Conservation (phyloP, 2,888 invertebrate genomes). For the Rotaria magnacalcarata region DNA sequence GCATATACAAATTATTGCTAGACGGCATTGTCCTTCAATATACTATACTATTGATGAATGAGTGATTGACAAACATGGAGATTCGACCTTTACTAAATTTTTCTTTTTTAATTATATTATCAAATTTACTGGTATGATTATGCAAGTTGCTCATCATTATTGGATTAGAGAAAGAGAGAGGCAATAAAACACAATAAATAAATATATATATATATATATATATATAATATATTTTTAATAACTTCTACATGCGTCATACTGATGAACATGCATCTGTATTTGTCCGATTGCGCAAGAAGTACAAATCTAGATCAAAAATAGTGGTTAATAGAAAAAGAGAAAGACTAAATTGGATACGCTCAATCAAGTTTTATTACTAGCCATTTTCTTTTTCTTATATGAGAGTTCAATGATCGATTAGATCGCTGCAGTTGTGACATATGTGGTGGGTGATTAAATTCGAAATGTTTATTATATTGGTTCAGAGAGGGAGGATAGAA, state of each 20-base stretch:
- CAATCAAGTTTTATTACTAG: slow-evolving; percentile 1
- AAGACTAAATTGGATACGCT: slow-evolving; percentile 1
- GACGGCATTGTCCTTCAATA: neutral
- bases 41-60: neutral
- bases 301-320: neutral
- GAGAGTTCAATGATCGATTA: slow-evolving; percentile 9
- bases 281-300: neutral
- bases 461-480: neutral
- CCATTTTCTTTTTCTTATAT: neutral
- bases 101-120: neutral
- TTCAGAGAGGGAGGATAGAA: neutral
- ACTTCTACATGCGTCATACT: neutral
- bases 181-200: neutral
- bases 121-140: neutral
- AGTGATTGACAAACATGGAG: neutral
- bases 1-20: neutral
- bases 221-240: slow-evolving; percentile 1
- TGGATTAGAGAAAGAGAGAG: neutral
- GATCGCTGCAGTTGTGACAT: slow-evolving; percentile 1
- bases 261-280: neutral
- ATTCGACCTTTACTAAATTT: neutral
- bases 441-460: neutral
- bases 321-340: neutral
- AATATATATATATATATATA: neutral
- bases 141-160: neutral